Evolutionary conservation across 2,113 vertebrate species (phyloP), one percentile per base, ranked within the genome.

Genomic region (Nanorana parkeri): DNA sequence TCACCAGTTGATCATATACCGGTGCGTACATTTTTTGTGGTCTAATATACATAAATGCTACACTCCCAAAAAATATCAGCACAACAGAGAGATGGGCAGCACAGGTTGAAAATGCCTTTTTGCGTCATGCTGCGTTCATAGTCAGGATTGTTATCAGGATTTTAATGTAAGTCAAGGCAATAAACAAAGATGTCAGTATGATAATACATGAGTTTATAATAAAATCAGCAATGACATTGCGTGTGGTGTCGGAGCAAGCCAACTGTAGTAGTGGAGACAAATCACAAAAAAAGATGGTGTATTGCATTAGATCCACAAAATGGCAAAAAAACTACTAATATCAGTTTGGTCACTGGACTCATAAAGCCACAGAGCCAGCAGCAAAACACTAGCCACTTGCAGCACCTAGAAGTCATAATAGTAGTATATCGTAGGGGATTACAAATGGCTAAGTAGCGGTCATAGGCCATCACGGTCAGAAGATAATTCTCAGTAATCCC

Each of bases 291-390:
- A 41, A 86, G 55, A 83, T 88, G 86, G 56, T 78, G 64, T 64
- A 89, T 88, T 60, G 86, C 68, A 72, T 87, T 88, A 21, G 87
- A 78, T 0, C 87, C 87, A 81, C 90, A 91, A 78, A 90, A 88
- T 0, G 89, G 86, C 56, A 91, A 20, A 2, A 82, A 85, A 29
- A 85, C 86, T 56, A 87, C 87, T 80, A 88, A 86, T 1, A 51
- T 82, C 13, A 86, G 72, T 67, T 87, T 85, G 23, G 86, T 85
- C 11, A 88, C 71, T 56, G 87, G 60, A 13, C 85, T 83, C 52
- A 88, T 68, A 77, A 90, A 89, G 3, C 86, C 86, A 77, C 87
- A 51, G 7, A 87, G 8, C 20, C 84, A 90, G 26, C 84, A 87
- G 1, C 72, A 81, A 4, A n/a, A 81, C 4, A 84, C 81, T 0